These are phyloP conservation scores for Anguilla obscura DNA, from an alignment of 2,797 vertebrate genomes.

Conservation along the genomic window DNA sequence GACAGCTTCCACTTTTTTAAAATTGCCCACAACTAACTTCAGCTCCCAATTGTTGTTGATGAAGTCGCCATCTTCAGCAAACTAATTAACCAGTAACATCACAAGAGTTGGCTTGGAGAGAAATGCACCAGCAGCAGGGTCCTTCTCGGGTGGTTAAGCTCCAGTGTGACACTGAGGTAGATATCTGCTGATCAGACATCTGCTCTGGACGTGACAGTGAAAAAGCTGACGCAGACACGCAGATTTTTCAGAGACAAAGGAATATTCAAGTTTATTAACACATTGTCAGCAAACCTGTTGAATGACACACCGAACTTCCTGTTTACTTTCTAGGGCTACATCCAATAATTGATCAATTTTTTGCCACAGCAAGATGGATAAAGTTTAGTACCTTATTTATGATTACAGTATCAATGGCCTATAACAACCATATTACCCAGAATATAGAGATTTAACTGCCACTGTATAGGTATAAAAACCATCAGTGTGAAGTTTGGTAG, in stretches of 20 bases:
- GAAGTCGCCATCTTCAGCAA: neutral
- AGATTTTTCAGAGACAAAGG: neutral
- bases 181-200: conserved; percentile 25
- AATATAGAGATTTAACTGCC: neutral
- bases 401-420: neutral
- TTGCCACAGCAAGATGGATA: neutral
- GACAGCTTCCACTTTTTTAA: neutral
- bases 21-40: neutral
- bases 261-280: neutral
- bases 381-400: neutral
- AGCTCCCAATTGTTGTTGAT: neutral
- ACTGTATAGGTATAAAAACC: neutral
- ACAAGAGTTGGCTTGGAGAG: neutral
- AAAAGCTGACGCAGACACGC: neutral
- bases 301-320: neutral
- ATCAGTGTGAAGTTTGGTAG: neutral
- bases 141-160: conserved; percentile 17
- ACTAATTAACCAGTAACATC: conserved; percentile 9
- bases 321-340: neutral
- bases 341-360: neutral
- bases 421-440: neutral
- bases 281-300: neutral
- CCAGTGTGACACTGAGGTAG: neutral
- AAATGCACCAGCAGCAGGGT: neutral
- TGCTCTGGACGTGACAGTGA: conserved; percentile 3